Evolutionary conservation across 2,797 vertebrate species (phyloP).

Genomic region (Microctenopoma lineatum): DNA sequence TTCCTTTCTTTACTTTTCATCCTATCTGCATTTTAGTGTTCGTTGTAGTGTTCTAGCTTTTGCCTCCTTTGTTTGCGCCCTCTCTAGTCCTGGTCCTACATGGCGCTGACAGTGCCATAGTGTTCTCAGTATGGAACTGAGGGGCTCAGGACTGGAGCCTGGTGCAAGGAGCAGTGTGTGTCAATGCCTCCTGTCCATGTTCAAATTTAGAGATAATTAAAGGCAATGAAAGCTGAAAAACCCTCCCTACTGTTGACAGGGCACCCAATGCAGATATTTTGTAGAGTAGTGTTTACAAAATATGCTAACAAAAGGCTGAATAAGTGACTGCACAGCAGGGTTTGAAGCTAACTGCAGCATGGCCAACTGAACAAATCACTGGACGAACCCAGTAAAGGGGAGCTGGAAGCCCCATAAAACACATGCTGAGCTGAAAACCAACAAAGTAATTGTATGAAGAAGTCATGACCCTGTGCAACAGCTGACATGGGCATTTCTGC

Average conservation of each 20-base stretch:
- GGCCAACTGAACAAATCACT: slow-evolving; percentile 40
- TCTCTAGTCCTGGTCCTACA: too few species aligned
- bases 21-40: too few species aligned
- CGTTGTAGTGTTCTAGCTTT: too few species aligned
- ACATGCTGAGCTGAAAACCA: slow-evolving; percentile 28
- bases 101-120: not conserved
- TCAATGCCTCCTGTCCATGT: slow-evolving; percentile 38
- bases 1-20: too few species aligned
- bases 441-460: slow-evolving; percentile 35
- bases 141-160: slow-evolving; percentile 21
- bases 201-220: slow-evolving; percentile 74
- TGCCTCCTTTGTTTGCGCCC: too few species aligned
- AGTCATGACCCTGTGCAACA: slow-evolving; percentile 7
- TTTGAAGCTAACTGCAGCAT: slow-evolving; percentile 49
- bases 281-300: slow-evolving; percentile 42
- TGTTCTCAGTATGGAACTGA: slow-evolving; percentile 9
- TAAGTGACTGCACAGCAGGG: slow-evolving; percentile 37
- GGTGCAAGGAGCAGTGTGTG: slow-evolving; percentile 1
- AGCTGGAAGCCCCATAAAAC: slow-evolving; percentile 10
- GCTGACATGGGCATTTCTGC: slow-evolving; percentile 1
- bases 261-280: slow-evolving; percentile 32
- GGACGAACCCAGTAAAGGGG: slow-evolving; percentile 21
- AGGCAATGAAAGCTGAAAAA: slow-evolving; percentile 71
- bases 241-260: slow-evolving; percentile 49
- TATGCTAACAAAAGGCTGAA: slow-evolving; percentile 55